Evolutionary conservation across 2,888 invertebrate genomes (phyloP), one percentile per base, ranked within the genome.

Genomic region (Baronia brevicornis): DNA sequence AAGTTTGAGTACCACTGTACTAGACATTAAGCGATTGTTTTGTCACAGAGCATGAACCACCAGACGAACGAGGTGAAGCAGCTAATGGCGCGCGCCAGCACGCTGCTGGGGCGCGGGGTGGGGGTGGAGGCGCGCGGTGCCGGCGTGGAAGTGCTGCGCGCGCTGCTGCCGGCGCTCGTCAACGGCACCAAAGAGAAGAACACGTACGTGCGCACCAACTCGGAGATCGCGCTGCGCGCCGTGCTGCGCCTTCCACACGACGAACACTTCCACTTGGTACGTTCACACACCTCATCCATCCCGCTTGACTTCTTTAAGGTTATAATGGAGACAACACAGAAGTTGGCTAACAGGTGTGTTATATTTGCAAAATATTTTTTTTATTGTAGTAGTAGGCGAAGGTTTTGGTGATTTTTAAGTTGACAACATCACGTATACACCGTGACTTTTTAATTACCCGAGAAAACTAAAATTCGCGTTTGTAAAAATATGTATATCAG

Each of bases 141-240:
- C 10, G 58, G 89, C 15, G 82, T 88, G 0, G 93, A 93, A 48
- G 77, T 95, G 45, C 84, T 94, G 44, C 93, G 90, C 62, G 82
- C 90, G 28, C 78, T 95, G 43, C 85, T 98, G 46, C 97, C 98
- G 0, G 94, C 95, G 79, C 85, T 98, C 50, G 97, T 98, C 29
- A 98, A 97, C 84, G 98, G 98, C 43, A 97, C 97, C 38, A 98
- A 98, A 85, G 98, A 98, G 84, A 98, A 97, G 84, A 98, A 98
- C 80, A 91, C 95, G 26, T 93, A 95, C 63, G 98, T 98, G 21
- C 93, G 95, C 71, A 92, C 95, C 20, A 95, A 95, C 79, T 94
- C 97, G 20, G 98, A 98, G 87, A 89, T 93, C 43, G 97, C 97
- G 4, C 86, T 98, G 28, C 90, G 97, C 26, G 90, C 94, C 28